Percentiles rank a stretch among this genome's conserved stretches.
These are phyloP conservation scores for Gyps fulvus DNA, from an alignment of 2,113 vertebrate species.

Conservation along the genomic window DNA sequence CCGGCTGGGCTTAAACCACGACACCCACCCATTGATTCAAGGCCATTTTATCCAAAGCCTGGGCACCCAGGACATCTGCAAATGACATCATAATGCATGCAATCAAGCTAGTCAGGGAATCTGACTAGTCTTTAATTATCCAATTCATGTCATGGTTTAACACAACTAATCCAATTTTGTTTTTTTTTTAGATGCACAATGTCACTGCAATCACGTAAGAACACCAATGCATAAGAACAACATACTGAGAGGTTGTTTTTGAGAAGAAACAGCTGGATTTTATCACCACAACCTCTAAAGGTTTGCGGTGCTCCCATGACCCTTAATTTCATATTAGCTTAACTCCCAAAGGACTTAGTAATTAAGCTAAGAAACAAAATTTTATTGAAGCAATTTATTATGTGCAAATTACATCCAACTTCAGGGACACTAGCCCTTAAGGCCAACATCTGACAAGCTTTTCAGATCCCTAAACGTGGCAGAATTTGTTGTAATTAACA, in stretches of 20 bases:
- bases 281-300: slow-evolving; percentile 52
- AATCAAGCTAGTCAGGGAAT: not conserved
- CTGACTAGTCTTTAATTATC: not conserved
- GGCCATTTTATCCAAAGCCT: not conserved
- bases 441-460: slow-evolving; percentile 39
- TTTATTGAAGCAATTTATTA: slow-evolving; percentile 61
- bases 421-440: slow-evolving; percentile 14
- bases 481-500: slow-evolving; percentile 34
- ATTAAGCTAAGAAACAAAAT: slow-evolving; percentile 59
- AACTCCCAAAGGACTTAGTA: slow-evolving; percentile 56
- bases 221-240: not conserved
- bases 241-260: not conserved
- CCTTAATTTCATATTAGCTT: slow-evolving; percentile 59
- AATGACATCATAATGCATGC: not conserved
- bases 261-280: slow-evolving; percentile 63
- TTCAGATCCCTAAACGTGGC: slow-evolving; percentile 6
- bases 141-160: not conserved
- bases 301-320: slow-evolving; percentile 47
- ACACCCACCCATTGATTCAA: not conserved
- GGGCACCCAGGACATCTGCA: not conserved
- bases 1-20: no score
- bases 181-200: not conserved
- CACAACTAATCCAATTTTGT: not conserved
- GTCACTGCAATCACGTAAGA: not conserved
- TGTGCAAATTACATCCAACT: slow-evolving; percentile 53